Percentiles rank a stretch among this genome's conserved stretches.
phyloP scores from a whole-genome alignment of 2,113 vertebrate genomes.

The Leiothrix lutea region DNA sequence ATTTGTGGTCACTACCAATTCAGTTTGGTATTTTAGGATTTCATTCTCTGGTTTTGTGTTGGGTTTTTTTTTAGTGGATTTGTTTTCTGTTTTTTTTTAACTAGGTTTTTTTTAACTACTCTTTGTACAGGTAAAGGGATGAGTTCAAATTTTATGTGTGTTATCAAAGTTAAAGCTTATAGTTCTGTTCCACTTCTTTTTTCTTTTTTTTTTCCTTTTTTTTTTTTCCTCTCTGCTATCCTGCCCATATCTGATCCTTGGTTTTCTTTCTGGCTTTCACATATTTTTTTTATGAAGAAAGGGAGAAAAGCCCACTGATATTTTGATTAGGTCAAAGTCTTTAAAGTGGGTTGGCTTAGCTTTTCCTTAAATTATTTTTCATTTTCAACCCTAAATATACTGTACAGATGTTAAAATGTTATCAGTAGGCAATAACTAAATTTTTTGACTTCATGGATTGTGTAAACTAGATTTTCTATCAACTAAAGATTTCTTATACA shows the following conservation, averaged over 20 bases:
- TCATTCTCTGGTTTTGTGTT: neutral
- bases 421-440: neutral
- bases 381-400: neutral
- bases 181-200: neutral
- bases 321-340: neutral
- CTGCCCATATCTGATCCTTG: neutral
- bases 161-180: neutral
- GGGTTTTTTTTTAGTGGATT: no score
- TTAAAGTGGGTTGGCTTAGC: neutral
- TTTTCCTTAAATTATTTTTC: neutral
- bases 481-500: neutral
- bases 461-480: neutral
- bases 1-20: neutral
- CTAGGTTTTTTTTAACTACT: neutral
- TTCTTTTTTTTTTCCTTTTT: no score
- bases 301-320: neutral
- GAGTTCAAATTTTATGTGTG: neutral
- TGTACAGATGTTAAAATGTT: neutral
- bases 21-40: neutral
- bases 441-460: neutral
- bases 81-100: neutral
- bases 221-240: neutral
- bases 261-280: neutral
- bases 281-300: neutral
- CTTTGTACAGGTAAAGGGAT: neutral